phyloP scores from a whole-genome alignment of 2,888 invertebrate species.

The Helobdella robusta region DNA sequence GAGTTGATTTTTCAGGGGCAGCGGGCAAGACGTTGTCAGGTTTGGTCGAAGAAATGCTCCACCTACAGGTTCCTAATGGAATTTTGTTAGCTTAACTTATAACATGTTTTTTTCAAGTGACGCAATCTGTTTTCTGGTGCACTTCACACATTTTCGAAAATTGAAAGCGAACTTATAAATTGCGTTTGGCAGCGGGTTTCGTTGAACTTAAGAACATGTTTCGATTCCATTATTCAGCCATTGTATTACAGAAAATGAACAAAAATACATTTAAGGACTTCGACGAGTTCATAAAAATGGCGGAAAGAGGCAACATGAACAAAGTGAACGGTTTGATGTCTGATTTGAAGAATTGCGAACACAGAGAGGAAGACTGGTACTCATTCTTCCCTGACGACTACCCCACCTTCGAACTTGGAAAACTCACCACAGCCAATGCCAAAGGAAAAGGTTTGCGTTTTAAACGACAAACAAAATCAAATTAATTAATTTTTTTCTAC shows the following conservation, averaged over 20 bases:
- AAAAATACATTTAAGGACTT: conserved; percentile 15
- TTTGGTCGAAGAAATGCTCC: not conserved
- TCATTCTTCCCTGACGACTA: not conserved
- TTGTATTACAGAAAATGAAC: no score
- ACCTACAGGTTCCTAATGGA: not conserved
- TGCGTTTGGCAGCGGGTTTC: no score
- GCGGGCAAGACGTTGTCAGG: not conserved
- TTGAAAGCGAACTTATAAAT: no score
- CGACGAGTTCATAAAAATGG: not conserved
- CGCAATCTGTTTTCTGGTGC: no score
- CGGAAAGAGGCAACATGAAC: not conserved
- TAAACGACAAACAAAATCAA: no score
- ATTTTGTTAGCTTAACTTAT: no score
- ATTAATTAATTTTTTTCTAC: no score
- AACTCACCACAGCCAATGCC: conserved; percentile 5
- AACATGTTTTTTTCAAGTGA: no score
- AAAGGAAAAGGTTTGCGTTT: not conserved
- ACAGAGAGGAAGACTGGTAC: conserved; percentile 5
- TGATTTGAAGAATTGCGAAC: not conserved
- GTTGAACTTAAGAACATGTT: no score
- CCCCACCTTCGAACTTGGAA: conserved; percentile 1
- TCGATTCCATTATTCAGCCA: no score
- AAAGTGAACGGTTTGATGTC: not conserved
- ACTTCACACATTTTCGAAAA: no score
- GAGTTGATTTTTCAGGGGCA: not conserved